phyloP scores from a whole-genome alignment of 2,797 vertebrate species.

The Sternarchorhynchus goeldii region DNA sequence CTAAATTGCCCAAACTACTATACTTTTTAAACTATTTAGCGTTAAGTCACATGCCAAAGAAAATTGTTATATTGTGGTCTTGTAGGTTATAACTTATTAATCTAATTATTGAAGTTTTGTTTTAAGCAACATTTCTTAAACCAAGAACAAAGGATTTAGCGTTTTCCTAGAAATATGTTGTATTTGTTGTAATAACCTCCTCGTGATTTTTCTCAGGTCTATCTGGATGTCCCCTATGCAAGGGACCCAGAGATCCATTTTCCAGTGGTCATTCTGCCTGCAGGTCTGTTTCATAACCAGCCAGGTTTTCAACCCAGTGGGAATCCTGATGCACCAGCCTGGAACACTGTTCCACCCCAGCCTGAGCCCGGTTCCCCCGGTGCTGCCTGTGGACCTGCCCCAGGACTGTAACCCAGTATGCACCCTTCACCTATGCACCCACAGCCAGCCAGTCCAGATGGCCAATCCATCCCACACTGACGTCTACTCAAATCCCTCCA shows the following conservation, averaged over 20 bases:
- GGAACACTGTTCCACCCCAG: constrained; percentile 15
- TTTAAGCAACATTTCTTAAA: not conserved
- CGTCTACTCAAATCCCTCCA: constrained; percentile 28
- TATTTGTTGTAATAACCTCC: not conserved
- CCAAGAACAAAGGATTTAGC: constrained; percentile 17
- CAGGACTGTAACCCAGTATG: constrained; percentile 31
- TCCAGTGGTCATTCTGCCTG: constrained; percentile 44
- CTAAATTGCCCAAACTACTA: not conserved
- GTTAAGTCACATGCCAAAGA: not conserved
- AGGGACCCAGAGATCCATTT: constrained; percentile 38
- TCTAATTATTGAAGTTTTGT: not conserved
- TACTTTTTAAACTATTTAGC: too few relatives aligned
- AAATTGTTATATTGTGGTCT: too few relatives aligned
- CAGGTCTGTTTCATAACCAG: constrained; percentile 1
- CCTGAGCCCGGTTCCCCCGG: constrained; percentile 22
- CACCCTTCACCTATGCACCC: constrained; percentile 32
- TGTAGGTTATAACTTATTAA: not conserved
- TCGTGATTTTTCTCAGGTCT: constrained; percentile 45
- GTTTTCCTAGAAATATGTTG: not conserved
- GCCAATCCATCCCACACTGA: constrained; percentile 11
- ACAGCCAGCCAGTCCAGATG: constrained; percentile 42
- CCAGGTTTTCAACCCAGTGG: constrained; percentile 13
- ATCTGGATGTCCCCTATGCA: constrained; percentile 53
- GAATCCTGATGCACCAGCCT: not conserved
- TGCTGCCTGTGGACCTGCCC: constrained; percentile 32